Conservation (phyloP, 2,113 vertebrate species). For the Pavo muticus region DNA sequence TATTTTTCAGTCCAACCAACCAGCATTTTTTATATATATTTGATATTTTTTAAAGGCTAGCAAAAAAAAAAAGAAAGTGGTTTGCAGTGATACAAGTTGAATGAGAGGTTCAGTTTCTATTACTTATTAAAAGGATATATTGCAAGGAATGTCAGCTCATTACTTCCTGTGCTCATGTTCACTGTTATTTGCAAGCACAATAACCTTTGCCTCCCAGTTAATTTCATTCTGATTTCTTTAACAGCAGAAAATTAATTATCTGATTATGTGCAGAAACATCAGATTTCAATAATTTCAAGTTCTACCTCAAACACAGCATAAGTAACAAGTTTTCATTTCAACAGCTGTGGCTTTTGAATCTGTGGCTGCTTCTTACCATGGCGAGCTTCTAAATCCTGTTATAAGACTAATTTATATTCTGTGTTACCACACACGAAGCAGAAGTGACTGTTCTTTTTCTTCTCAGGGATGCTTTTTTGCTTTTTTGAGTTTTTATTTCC, state of each 20-base stretch:
- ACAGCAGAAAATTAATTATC: neutral
- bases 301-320: neutral
- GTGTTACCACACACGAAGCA: neutral
- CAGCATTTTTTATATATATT: neutral
- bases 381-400: neutral
- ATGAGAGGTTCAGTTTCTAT: neutral
- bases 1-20: neutral
- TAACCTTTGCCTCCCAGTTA: neutral
- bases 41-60: neutral
- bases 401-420: neutral
- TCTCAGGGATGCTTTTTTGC: accelerated
- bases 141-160: neutral
- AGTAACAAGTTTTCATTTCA: neutral
- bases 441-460: neutral
- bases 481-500: neutral
- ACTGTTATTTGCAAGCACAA: neutral
- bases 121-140: neutral
- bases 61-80: neutral
- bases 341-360: neutral
- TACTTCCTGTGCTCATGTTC: neutral
- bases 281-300: neutral
- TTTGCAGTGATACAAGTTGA: neutral
- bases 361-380: neutral
- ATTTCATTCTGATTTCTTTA: neutral
- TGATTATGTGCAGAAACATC: neutral